Percentiles rank a stretch among this genome's conserved stretches.
Evolutionary conservation across 2,888 invertebrate species (phyloP).

Genomic region (Cryptocephalus primarius): DNA sequence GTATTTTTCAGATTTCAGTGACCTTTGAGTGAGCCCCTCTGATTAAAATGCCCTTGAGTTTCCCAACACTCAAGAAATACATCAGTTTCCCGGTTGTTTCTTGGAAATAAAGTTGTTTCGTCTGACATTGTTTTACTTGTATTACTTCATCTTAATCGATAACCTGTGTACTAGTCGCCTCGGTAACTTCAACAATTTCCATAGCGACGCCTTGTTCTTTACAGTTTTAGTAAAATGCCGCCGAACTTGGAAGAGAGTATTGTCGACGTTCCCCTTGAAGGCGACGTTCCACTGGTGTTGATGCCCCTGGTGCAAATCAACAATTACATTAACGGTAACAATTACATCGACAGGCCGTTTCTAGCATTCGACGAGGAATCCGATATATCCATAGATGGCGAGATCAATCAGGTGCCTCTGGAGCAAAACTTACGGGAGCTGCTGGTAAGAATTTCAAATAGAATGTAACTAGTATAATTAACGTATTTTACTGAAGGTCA

Average conservation of each 20-base stretch:
- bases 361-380: constrained; percentile 1
- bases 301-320: constrained; percentile 6
- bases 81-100: too few species aligned
- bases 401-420: constrained; percentile 10
- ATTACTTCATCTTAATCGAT: neutral
- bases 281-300: constrained; percentile 9
- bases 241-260: constrained; percentile 17
- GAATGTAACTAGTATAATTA: neutral
- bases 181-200: neutral
- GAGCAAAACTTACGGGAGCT: constrained; percentile 23
- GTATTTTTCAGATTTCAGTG: too few species aligned
- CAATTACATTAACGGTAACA: neutral
- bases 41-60: too few species aligned
- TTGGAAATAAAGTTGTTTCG: too few species aligned
- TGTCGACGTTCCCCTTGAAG: constrained; percentile 1
- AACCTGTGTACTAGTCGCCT: neutral
- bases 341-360: constrained; percentile 3
- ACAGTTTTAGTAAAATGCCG: constrained; percentile 10
- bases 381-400: constrained; percentile 1
- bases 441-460: constrained; percentile 15
- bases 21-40: too few species aligned
- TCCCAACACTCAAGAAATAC: too few species aligned
- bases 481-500: constrained; percentile 26
- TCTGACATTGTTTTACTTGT: neutral
- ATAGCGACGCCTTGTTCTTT: neutral